Conservation (phyloP, 1,140 invertebrate species). For the Hycleus cichorii region DNA sequence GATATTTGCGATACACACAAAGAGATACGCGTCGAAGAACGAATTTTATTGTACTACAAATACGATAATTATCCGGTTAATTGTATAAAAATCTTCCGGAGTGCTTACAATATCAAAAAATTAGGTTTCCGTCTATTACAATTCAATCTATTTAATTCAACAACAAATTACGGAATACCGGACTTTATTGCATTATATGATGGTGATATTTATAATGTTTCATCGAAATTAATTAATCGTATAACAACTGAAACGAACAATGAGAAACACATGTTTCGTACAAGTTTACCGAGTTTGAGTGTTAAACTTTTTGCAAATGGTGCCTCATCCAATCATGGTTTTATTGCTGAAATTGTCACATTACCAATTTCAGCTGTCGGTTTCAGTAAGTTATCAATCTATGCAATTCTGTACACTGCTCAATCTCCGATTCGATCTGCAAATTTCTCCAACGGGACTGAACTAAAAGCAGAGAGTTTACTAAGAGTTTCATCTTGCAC, state of each 20-base stretch:
- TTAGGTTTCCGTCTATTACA: constrained; percentile 87
- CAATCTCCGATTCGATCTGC: no score
- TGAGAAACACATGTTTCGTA: constrained; percentile 70
- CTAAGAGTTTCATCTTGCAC: no score
- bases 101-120: constrained; percentile 71
- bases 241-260: constrained; percentile 61
- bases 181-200: constrained; percentile 86
- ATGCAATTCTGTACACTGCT: no score
- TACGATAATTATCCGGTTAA: constrained; percentile 94
- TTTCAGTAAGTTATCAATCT: constrained; percentile 60
- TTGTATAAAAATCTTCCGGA: constrained; percentile 96
- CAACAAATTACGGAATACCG: constrained; percentile 62
- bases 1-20: constrained; percentile 95
- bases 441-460: no score
- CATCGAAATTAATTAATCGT: constrained; percentile 62
- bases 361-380: constrained; percentile 86
- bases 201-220: constrained; percentile 85
- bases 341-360: constrained; percentile 95
- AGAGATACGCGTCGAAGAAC: constrained; percentile 81
- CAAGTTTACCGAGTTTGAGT: constrained; percentile 72
- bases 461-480: no score
- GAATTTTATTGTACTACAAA: constrained; percentile 92
- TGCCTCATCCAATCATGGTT: constrained; percentile 87
- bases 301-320: constrained; percentile 91
- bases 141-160: constrained; percentile 90